Evolutionary conservation across 2,888 invertebrate species (phyloP).

Genomic region (Heliconius sara): DNA sequence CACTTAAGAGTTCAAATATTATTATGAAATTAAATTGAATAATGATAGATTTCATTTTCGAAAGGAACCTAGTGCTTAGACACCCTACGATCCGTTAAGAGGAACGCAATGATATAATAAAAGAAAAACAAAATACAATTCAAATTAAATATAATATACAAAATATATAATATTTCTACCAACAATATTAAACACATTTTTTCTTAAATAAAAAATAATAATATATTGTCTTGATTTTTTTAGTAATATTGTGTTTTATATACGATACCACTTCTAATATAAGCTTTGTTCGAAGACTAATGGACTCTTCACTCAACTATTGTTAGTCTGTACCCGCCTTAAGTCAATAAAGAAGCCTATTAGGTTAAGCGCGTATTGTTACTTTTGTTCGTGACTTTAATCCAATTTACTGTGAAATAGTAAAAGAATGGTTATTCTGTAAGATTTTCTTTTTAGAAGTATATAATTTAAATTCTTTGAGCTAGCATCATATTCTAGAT

Average conservation of each 20-base stretch:
- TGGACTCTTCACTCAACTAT: conserved; percentile 40
- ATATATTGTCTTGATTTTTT: too few relatives aligned
- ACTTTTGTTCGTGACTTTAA: conserved; percentile 12
- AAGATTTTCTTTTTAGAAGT: not conserved
- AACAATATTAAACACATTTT: too few relatives aligned
- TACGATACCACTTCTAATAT: not conserved
- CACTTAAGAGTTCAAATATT: too few relatives aligned
- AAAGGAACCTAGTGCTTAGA: too few relatives aligned
- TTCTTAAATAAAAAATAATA: too few relatives aligned
- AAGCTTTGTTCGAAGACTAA: conserved; percentile 34
- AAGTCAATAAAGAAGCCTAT: conserved; percentile 47
- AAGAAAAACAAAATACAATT: too few relatives aligned
- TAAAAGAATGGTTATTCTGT: not conserved
- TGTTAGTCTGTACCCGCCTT: conserved; percentile 46
- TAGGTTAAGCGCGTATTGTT: conserved; percentile 33
- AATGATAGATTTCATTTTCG: too few relatives aligned
- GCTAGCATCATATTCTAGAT: not conserved
- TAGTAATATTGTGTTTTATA: not conserved
- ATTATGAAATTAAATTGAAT: too few relatives aligned
- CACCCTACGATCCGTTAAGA: too few relatives aligned
- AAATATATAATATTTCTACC: too few relatives aligned
- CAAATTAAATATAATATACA: too few relatives aligned
- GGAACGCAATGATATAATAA: too few relatives aligned
- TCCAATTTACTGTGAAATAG: not conserved
- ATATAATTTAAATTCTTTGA: not conserved